These are phyloP conservation scores for Drosophila sturtevanti DNA, from an alignment of 1,140 invertebrate genomes.

Conservation along the genomic window DNA sequence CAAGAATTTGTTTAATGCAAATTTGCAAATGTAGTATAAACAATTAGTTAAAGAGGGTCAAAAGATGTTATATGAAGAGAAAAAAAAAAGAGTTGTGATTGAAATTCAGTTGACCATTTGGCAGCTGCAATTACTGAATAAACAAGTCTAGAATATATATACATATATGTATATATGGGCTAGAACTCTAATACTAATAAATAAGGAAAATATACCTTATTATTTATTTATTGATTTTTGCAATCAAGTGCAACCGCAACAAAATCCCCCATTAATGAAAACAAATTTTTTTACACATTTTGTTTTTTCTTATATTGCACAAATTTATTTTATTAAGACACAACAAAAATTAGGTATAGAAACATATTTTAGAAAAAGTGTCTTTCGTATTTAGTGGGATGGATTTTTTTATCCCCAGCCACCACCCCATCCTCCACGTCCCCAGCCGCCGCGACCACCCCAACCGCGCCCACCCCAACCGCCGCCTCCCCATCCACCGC, in stretches of 20 bases:
- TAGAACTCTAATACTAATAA: too few species aligned
- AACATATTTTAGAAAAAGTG: not conserved
- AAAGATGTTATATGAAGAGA: too few species aligned
- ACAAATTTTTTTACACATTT: not conserved
- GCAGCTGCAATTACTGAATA: too few species aligned
- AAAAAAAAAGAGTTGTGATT: too few species aligned
- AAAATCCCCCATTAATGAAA: conserved; percentile 2
- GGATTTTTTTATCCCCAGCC: not conserved
- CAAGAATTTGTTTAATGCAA: too few species aligned
- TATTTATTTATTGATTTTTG: too few species aligned
- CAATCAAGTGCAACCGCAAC: conserved; percentile 19
- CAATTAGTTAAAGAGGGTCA: too few species aligned
- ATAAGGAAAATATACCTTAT: too few species aligned
- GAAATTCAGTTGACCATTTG: too few species aligned
- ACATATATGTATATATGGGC: too few species aligned
- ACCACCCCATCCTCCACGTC: conserved; percentile 5
- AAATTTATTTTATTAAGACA: not conserved
- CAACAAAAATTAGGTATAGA: not conserved
- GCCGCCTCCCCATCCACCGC: conserved; percentile 10
- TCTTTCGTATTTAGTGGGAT: not conserved
- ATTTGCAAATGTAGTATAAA: too few species aligned
- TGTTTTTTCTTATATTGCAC: not conserved
- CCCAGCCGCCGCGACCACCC: not conserved
- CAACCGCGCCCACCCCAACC: conserved; percentile 8
- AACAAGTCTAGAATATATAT: too few species aligned